Conservation (phyloP, 2,113 vertebrate genomes). For the Scortum barcoo region DNA sequence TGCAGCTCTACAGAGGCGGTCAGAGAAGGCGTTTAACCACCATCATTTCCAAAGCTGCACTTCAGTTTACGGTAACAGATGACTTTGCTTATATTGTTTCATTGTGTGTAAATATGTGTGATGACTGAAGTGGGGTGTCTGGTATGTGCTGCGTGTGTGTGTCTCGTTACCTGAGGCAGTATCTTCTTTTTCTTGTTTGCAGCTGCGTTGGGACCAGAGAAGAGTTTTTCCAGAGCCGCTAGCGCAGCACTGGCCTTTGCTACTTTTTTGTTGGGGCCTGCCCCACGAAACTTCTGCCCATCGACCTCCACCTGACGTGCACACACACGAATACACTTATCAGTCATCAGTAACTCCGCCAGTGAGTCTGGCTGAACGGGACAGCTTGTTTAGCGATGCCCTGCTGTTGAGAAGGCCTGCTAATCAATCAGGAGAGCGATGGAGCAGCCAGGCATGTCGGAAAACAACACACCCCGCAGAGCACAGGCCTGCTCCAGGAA, state of each 20-base stretch:
- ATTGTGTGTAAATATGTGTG: neutral
- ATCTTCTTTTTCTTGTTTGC: conserved; percentile 99
- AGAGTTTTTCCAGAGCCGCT: conserved; percentile 96
- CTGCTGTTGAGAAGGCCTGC: conserved; percentile 70
- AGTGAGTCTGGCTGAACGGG: conserved; percentile 47
- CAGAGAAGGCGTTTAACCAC: neutral
- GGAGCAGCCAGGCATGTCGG: conserved; percentile 73
- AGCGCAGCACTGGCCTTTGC: conserved; percentile 99
- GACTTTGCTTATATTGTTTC: neutral
- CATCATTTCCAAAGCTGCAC: neutral
- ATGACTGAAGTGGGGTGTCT: neutral
- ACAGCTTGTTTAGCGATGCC: conserved; percentile 72
- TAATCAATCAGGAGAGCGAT: conserved; percentile 80
- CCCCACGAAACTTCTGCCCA: conserved; percentile 97
- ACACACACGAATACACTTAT: conserved; percentile 29
- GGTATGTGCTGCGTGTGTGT: neutral
- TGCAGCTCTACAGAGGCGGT: neutral
- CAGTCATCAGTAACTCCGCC: conserved; percentile 51
- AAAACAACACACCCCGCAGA: conserved; percentile 72
- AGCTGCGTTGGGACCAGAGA: conserved; percentile 97
- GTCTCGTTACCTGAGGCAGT: conserved; percentile 90
- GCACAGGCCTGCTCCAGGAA: conserved; percentile 48
- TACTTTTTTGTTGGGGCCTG: conserved; percentile 99
- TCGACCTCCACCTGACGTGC: conserved; percentile 95
- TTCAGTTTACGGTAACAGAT: neutral